These are phyloP conservation scores for Nothocercus nigrocapillus DNA, from an alignment of 2,113 vertebrate genomes.

Conservation along the genomic window DNA sequence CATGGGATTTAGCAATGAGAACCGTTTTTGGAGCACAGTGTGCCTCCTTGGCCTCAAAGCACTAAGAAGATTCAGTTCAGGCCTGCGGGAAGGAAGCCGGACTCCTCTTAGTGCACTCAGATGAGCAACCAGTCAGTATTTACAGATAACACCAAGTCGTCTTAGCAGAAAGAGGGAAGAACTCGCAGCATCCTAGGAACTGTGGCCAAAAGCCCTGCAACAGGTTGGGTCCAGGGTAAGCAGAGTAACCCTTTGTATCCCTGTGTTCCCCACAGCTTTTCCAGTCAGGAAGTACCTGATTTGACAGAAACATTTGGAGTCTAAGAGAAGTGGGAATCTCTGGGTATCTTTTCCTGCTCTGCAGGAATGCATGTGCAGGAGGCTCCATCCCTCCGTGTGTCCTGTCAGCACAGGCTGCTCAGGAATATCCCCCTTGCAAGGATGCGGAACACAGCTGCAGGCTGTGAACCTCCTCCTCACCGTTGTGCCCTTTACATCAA, in stretches of 20 bases:
- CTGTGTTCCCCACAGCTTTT: neutral
- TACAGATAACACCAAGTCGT: conserved; percentile 14
- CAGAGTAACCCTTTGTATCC: neutral
- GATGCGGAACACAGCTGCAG: neutral
- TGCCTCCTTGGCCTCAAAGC: neutral
- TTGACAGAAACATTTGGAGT: neutral
- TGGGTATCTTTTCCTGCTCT: neutral
- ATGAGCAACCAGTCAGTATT: conserved; percentile 17
- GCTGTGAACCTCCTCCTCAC: neutral
- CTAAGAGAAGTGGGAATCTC: neutral
- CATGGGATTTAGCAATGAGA: neutral
- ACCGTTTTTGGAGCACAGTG: neutral
- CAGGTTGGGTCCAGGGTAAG: neutral
- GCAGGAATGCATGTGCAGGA: neutral
- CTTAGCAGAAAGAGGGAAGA: conserved; percentile 1
- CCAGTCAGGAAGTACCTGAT: neutral
- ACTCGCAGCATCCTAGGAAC: neutral
- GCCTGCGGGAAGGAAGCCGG: conserved; percentile 3
- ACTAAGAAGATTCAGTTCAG: conserved; percentile 19
- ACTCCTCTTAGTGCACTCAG: conserved; percentile 31
- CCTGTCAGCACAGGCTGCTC: neutral
- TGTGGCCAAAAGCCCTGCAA: neutral
- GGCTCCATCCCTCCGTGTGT: neutral
- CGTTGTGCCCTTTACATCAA: neutral
- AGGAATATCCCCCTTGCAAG: neutral